These are phyloP conservation scores for Shinisaurus crocodilurus DNA, from an alignment of 2,113 vertebrate species.

Conservation along the genomic window DNA sequence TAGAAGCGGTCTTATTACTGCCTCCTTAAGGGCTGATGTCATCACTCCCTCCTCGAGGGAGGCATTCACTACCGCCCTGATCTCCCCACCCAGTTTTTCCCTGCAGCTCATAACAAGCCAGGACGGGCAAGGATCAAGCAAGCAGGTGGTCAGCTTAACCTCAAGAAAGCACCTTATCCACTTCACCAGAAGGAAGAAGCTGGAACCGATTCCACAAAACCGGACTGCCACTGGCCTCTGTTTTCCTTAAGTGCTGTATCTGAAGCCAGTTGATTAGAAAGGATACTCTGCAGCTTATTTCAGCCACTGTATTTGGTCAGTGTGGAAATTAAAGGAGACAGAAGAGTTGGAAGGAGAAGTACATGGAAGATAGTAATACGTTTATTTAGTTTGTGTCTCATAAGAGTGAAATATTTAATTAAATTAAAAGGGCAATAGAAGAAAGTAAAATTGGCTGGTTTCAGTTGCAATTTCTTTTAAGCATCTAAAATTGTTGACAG, in stretches of 20 bases:
- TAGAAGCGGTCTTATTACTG: too few relatives aligned
- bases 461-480: background rate
- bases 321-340: constrained; percentile 76
- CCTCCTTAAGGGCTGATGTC: too few relatives aligned
- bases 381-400: constrained; percentile 34
- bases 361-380: constrained; percentile 61
- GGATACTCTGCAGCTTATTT: constrained; percentile 57
- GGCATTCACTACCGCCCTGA: too few relatives aligned
- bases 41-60: too few relatives aligned
- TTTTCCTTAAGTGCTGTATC: constrained; percentile 32
- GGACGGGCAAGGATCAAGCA: too few relatives aligned
- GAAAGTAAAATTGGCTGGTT: background rate
- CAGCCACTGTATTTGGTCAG: constrained; percentile 79
- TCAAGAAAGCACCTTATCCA: too few relatives aligned
- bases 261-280: constrained; percentile 46
- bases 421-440: constrained; percentile 45
- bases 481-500: background rate
- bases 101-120: too few relatives aligned
- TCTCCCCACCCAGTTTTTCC: too few relatives aligned
- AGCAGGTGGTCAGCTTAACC: too few relatives aligned
- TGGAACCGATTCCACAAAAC: too few relatives aligned
- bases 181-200: too few relatives aligned
- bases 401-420: constrained; percentile 30
- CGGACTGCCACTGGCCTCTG: too few relatives aligned
- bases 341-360: constrained; percentile 46